Conservation (phyloP, 2,888 invertebrate genomes). For the Dinocampus coccinellae region DNA sequence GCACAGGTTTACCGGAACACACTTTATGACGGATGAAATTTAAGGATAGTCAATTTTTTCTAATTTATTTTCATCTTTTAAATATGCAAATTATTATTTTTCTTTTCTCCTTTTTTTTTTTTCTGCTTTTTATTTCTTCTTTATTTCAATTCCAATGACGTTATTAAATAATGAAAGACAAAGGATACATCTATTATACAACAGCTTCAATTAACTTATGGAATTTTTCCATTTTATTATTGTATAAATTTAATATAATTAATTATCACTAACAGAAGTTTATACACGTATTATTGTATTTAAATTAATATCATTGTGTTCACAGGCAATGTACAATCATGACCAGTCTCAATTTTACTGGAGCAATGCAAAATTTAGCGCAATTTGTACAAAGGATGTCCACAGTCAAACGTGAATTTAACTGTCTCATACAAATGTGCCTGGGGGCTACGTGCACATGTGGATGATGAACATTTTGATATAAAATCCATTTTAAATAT, state of each 20-base stretch:
- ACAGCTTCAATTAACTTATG: background rate
- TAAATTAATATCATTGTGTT: background rate
- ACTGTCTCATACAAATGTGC: constrained; percentile 50
- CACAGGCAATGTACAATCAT: background rate
- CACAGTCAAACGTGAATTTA: constrained; percentile 39
- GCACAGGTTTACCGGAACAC: background rate
- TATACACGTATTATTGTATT: too few species aligned
- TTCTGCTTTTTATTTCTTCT: background rate
- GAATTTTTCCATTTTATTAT: too few species aligned
- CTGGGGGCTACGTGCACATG: constrained; percentile 30
- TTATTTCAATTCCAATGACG: background rate
- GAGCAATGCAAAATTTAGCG: constrained; percentile 51
- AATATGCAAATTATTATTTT: background rate
- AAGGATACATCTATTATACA: background rate
- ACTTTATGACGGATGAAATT: background rate
- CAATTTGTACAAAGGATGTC: constrained; percentile 48
- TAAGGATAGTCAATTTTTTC: background rate
- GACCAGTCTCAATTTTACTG: constrained; percentile 9
- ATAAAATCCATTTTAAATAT: constrained; percentile 3
- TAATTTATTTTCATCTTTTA: background rate
- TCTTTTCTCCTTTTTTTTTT: background rate
- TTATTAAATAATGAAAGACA: background rate
- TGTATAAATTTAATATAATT: too few species aligned
- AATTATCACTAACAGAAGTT: too few species aligned
- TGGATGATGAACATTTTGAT: constrained; percentile 19